A percentile compares a stretch with the other conserved stretches of the same genome.
phyloP scores from a whole-genome alignment of 2,113 vertebrate genomes.

The Psilopsiagon aymara region DNA sequence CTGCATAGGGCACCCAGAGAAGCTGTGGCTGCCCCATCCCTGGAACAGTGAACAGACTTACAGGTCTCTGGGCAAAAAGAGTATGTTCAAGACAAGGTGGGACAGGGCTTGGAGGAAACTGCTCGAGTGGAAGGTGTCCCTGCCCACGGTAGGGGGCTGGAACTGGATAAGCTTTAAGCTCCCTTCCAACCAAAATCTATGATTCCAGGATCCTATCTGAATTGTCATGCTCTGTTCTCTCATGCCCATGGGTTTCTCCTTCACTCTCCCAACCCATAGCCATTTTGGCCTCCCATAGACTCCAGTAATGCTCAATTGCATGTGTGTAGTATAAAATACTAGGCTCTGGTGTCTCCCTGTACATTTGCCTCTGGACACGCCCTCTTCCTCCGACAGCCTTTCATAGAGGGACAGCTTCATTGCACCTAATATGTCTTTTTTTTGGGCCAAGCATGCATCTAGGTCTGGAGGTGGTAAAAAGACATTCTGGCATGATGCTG shows the following conservation, averaged over 20 bases:
- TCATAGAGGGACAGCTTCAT: neutral
- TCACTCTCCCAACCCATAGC: neutral
- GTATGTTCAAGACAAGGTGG: too few relatives aligned
- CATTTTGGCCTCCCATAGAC: neutral
- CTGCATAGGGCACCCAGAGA: neutral
- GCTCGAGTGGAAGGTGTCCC: neutral
- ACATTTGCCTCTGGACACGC: neutral
- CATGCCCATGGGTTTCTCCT: neutral
- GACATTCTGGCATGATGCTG: neutral
- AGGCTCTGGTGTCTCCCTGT: rapidly evolving
- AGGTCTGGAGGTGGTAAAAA: neutral
- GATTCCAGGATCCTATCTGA: neutral
- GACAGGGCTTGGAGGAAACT: neutral
- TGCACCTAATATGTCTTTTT: neutral
- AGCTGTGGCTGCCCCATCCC: neutral
- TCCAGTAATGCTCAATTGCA: too few relatives aligned
- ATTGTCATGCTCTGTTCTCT: neutral
- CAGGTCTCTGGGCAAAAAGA: too few relatives aligned
- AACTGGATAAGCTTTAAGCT: neutral
- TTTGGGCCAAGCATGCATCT: neutral
- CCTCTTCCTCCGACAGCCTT: neutral
- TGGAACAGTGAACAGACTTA: too few relatives aligned
- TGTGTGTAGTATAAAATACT: rapidly evolving
- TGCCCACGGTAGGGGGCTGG: neutral
- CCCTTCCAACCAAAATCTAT: neutral